These are phyloP conservation scores for Hypothenemus hampei DNA, from an alignment of 1,140 invertebrate species.

Conservation along the genomic window DNA sequence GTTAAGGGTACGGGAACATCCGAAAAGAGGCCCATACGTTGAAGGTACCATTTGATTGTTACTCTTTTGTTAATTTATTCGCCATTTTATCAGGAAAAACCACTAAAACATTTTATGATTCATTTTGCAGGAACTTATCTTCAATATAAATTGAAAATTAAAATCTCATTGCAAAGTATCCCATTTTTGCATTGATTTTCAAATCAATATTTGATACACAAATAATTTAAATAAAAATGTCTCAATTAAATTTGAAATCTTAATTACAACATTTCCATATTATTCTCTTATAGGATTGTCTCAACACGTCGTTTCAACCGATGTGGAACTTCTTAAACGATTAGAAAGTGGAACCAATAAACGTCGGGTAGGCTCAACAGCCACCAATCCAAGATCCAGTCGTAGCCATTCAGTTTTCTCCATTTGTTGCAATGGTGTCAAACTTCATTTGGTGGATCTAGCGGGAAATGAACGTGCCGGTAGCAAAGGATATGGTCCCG, in stretches of 20 bases:
- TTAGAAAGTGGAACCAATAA: constrained; percentile 49
- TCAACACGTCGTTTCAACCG: constrained; percentile 49
- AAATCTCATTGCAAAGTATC: too few species aligned
- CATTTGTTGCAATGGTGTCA: constrained; percentile 45
- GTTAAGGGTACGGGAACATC: constrained; percentile 79
- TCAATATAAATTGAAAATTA: too few species aligned
- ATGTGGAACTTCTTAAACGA: constrained; percentile 46
- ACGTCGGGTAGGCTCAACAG: constrained; percentile 51
- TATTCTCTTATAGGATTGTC: constrained; percentile 50
- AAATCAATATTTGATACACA: too few species aligned
- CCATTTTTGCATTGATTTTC: too few species aligned
- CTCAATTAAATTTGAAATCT: too few species aligned
- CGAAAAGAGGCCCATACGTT: constrained; percentile 81
- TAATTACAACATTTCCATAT: too few species aligned
- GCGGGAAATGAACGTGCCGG: constrained; percentile 51
- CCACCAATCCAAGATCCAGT: constrained; percentile 53
- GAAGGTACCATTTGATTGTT: too few species aligned
- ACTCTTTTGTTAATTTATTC: too few species aligned
- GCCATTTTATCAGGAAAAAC: too few species aligned
- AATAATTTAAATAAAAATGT: too few species aligned
- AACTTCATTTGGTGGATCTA: constrained; percentile 63
- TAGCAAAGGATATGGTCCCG: constrained; percentile 33
- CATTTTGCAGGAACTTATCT: too few species aligned
- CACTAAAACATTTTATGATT: too few species aligned
- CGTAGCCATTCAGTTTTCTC: constrained; percentile 63